phyloP scores from a whole-genome alignment of 2,888 invertebrate species.

The Epinotia bilunana region DNA sequence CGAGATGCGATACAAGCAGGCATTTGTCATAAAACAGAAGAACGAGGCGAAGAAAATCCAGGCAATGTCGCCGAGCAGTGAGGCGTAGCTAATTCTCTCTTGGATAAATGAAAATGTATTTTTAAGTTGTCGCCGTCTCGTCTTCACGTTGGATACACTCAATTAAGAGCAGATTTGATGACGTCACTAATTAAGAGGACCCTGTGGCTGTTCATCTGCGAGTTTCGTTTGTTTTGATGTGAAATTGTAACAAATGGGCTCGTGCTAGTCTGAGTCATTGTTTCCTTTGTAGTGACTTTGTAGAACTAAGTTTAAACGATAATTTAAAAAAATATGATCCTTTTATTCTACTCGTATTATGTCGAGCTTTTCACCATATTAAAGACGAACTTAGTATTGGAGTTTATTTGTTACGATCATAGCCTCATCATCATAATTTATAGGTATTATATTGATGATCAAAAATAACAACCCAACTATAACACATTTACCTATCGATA shows the following conservation, averaged over 20 bases:
- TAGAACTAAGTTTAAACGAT: neutral
- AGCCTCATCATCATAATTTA: no score
- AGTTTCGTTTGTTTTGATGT: slow-evolving; percentile 25
- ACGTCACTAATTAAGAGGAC: slow-evolving; percentile 47
- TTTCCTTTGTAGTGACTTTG: neutral
- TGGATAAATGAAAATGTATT: slow-evolving; percentile 72
- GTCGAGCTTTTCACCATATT: neutral
- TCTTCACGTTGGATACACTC: slow-evolving; percentile 69
- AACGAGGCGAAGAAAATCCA: slow-evolving; percentile 47
- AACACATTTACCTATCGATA: neutral
- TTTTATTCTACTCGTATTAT: neutral
- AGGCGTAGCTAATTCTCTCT: slow-evolving; percentile 63
- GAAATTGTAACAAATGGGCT: slow-evolving; percentile 27
- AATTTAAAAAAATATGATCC: neutral
- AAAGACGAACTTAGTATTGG: no score
- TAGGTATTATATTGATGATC: no score
- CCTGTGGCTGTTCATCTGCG: slow-evolving; percentile 22
- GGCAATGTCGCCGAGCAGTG: slow-evolving; percentile 56
- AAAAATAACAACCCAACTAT: neutral
- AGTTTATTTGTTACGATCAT: no score
- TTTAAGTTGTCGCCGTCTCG: slow-evolving; percentile 77
- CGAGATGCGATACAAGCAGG: slow-evolving; percentile 34
- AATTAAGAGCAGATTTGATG: slow-evolving; percentile 69
- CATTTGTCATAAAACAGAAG: slow-evolving; percentile 47
- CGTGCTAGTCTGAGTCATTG: neutral